phyloP scores from a whole-genome alignment of 2,888 invertebrate species.

The Seira sanloemensis region DNA sequence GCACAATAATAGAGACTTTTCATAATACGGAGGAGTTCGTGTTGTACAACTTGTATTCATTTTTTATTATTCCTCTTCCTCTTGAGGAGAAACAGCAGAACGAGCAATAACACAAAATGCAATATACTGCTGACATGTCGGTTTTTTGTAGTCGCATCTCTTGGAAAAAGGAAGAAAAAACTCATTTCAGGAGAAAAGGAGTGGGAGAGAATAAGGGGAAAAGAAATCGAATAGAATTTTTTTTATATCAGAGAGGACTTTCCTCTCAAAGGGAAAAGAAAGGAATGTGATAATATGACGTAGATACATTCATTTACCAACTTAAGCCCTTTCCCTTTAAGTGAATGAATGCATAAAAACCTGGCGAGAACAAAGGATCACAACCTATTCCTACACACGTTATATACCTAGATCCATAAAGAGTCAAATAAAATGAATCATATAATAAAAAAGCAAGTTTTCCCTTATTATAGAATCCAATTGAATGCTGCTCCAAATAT shows the following conservation, averaged over 20 bases:
- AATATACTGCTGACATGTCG: background rate
- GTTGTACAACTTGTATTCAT: background rate
- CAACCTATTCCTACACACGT: background rate
- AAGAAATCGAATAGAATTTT: slow-evolving; percentile 1
- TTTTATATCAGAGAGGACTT: background rate
- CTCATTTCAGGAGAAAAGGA: background rate
- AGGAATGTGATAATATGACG: background rate
- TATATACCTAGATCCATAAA: background rate
- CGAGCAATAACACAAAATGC: background rate
- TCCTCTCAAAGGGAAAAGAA: background rate
- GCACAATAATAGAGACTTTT: slow-evolving; percentile 24
- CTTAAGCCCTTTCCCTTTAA: background rate
- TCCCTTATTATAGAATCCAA: background rate
- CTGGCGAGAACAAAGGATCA: background rate
- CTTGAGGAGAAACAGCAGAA: background rate
- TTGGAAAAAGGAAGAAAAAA: background rate
- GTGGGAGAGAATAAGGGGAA: background rate
- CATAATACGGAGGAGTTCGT: slow-evolving; percentile 10
- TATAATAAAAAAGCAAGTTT: background rate
- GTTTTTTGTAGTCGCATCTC: slow-evolving; percentile 1
- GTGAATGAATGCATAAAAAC: slow-evolving; percentile 1
- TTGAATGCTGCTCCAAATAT: too few relatives aligned
- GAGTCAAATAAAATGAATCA: slow-evolving; percentile 4
- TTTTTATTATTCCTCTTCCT: background rate
- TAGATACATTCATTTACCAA: background rate